Percentiles rank a stretch among this genome's conserved stretches.
Evolutionary conservation across 2,888 invertebrate species (phyloP).

Genomic region (Lysandra coridon): DNA sequence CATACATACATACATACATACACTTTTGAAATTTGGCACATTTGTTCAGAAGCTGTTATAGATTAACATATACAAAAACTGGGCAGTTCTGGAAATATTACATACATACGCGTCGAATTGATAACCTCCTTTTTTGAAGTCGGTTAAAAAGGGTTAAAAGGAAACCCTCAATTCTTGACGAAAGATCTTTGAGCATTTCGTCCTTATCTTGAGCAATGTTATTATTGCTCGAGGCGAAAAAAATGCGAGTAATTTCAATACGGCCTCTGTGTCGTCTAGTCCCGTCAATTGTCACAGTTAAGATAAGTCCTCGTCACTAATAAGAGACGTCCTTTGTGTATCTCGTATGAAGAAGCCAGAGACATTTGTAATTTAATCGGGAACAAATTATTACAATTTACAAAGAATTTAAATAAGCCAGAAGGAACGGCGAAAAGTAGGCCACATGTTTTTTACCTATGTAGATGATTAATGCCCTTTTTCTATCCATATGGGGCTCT

Average conservation of each 20-base stretch:
- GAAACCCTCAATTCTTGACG: not conserved
- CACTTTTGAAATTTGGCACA: no score
- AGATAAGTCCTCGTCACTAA: slow-evolving; percentile 61
- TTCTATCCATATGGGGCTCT: not conserved
- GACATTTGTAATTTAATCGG: not conserved
- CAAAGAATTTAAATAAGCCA: not conserved
- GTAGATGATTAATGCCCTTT: not conserved
- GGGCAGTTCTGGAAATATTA: no score
- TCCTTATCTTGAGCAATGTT: slow-evolving; percentile 3
- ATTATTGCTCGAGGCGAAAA: slow-evolving; percentile 30
- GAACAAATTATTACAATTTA: not conserved
- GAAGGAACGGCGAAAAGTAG: not conserved
- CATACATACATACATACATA: no score
- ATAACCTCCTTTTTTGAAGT: no score
- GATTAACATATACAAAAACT: no score
- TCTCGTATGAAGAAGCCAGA: not conserved
- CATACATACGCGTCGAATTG: no score
- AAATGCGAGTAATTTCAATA: slow-evolving; percentile 36
- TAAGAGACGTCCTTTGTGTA: slow-evolving; percentile 60
- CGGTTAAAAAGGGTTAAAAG: no score
- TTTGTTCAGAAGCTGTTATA: no score
- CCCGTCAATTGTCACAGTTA: slow-evolving; percentile 60
- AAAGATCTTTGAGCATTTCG: slow-evolving; percentile 1
- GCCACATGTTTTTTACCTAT: not conserved
- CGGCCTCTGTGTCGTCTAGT: slow-evolving; percentile 45